Evolutionary conservation across 2,888 invertebrate species (phyloP), one percentile per base, ranked within the genome.

Genomic region (Orthosia gracilis): DNA sequence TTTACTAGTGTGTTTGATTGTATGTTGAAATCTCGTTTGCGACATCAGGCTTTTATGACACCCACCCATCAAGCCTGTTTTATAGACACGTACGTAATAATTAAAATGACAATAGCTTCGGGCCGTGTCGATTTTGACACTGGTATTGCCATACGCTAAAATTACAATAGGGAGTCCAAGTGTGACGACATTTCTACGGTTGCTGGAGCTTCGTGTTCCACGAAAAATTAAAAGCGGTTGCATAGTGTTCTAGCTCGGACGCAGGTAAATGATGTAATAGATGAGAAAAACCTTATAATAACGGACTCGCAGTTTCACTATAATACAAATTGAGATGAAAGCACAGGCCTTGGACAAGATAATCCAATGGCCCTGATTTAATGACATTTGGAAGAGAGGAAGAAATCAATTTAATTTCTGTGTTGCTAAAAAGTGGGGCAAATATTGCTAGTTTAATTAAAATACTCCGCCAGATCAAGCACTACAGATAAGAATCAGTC

Each of bases 21-120:
- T 76, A 31, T 85, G 76, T 80, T 87, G 80, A 78, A 87, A 85
- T 74, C 66, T 66, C 40, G 63, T 78, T 83, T 78, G 76, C 82
- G 64, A 87, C 73, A 85, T 69, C 59, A 47, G 21, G 58, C 54
- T 74, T 85, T 83, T 81, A 85, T 74, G 65, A 67, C 66, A 59
- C 58, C 81, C 57, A 77, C 52, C 80, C 52, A 77, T 82, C 76
- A 72, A 77, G 68, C 72, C 57, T 21, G 72, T 69, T 87, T 76
- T 78, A 84, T 80, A 66, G 84, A n/a, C 75, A 71, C 69, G 73
- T 68, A 70, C 69, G 65, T 79, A 82, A 87, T 68, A 78, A 87
- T 86, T 87, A 86, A 82, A 87, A 86, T 87, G 75, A 87, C 86
- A 86, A 86, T 82, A 78, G 79, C 52, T 40, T 31, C 40, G 54